Evolutionary conservation across 2,797 vertebrate species (phyloP).

Genomic region (Moxostoma hubbsi): DNA sequence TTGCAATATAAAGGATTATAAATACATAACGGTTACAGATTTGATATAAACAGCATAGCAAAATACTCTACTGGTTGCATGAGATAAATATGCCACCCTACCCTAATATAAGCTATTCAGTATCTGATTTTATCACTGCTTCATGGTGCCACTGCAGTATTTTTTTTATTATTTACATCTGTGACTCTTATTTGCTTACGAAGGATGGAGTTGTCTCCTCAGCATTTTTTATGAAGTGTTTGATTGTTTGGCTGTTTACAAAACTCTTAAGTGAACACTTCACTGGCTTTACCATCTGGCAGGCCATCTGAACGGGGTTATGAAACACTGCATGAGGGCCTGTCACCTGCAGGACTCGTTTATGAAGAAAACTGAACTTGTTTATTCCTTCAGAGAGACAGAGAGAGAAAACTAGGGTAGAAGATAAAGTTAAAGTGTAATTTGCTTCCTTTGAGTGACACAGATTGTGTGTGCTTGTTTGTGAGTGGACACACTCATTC

Average conservation of each 20-base stretch:
- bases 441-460: slow-evolving; percentile 24
- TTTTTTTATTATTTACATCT: not conserved
- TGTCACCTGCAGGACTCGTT: slow-evolving; percentile 34
- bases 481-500: slow-evolving; percentile 26
- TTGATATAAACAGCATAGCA: no score
- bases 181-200: slow-evolving; percentile 9
- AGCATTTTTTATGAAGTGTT: slow-evolving; percentile 6
- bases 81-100: no score
- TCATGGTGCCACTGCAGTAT: not conserved
- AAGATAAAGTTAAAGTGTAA: not conserved
- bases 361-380: slow-evolving; percentile 7
- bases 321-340: slow-evolving; percentile 45
- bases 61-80: no score
- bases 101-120: no score
- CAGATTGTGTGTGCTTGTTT: not conserved
- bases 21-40: no score
- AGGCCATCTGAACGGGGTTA: slow-evolving; percentile 39
- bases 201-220: slow-evolving; percentile 47
- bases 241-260: slow-evolving; percentile 42
- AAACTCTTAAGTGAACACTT: slow-evolving; percentile 38
- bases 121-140: no score
- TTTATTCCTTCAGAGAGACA: not conserved
- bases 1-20: no score
- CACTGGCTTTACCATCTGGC: slow-evolving; percentile 50
- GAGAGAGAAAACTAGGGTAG: slow-evolving; percentile 19